These are phyloP conservation scores for Tetrapedia diversipes DNA, from an alignment of 2,888 invertebrate genomes.

Conservation along the genomic window DNA sequence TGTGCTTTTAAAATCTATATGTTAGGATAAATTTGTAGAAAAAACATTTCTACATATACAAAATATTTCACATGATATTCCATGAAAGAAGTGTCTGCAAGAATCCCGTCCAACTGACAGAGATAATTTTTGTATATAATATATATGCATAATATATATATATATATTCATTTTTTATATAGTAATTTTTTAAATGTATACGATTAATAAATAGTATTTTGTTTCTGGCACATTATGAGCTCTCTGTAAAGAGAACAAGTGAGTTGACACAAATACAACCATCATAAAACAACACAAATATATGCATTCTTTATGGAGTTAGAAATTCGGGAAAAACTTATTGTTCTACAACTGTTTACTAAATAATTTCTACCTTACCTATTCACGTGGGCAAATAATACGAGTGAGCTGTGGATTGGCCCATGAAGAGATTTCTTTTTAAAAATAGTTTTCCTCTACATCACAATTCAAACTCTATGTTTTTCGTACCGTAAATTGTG, in stretches of 20 bases:
- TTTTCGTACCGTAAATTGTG: constrained; percentile 26
- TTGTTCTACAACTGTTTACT: constrained; percentile 38
- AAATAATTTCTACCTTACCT: constrained; percentile 48
- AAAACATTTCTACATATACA: constrained; percentile 22
- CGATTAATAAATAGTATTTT: constrained; percentile 75
- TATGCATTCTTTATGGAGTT: constrained; percentile 25
- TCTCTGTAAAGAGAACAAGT: constrained; percentile 69
- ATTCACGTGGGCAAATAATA: constrained; percentile 35
- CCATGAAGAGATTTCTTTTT: constrained; percentile 45
- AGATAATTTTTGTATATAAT: constrained; percentile 62
- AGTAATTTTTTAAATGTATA: constrained; percentile 65
- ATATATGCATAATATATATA: constrained; percentile 53
- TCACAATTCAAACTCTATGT: constrained; percentile 57
- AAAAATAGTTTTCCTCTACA: constrained; percentile 63
- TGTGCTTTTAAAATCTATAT: constrained; percentile 14
- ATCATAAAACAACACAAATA: constrained; percentile 50
- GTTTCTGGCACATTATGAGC: constrained; percentile 77
- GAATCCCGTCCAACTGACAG: constrained; percentile 48
- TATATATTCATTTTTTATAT: constrained; percentile 53
- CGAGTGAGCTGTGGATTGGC: constrained; percentile 42
- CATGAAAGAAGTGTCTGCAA: constrained; percentile 43
- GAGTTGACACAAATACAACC: constrained; percentile 62
- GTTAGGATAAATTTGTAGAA: constrained; percentile 25
- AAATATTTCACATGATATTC: constrained; percentile 28
- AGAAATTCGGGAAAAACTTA: constrained; percentile 53